phyloP scores from a whole-genome alignment of 2,113 vertebrate species.

The Otus sunia region DNA sequence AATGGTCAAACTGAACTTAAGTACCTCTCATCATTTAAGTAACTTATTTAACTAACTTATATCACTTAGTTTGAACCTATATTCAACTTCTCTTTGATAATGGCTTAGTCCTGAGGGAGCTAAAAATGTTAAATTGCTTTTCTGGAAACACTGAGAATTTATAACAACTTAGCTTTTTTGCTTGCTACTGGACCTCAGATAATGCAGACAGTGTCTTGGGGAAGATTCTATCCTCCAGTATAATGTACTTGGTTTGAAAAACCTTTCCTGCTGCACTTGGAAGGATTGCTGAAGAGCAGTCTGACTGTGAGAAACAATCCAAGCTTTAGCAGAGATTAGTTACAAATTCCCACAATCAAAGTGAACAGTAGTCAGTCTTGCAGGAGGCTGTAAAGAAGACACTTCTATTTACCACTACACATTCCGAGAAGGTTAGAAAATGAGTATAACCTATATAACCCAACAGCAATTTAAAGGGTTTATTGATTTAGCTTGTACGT shows the following conservation, averaged over 20 bases:
- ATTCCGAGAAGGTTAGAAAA: constrained; percentile 7
- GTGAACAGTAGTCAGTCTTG: not conserved
- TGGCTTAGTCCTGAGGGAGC: not conserved
- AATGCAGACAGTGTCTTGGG: not conserved
- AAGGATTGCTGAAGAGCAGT: not conserved
- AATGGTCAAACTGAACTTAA: not conserved
- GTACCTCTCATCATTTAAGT: not conserved
- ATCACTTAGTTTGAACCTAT: not conserved
- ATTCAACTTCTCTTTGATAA: not conserved
- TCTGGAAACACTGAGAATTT: not conserved
- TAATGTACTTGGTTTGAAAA: not conserved
- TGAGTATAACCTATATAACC: constrained; percentile 1
- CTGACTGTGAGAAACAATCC: not conserved
- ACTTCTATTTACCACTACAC: not conserved
- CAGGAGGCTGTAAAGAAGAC: not conserved
- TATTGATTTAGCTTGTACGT: constrained; percentile 47
- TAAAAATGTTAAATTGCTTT: not conserved
- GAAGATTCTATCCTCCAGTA: not conserved
- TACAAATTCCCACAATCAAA: not conserved
- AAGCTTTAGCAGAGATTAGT: not conserved
- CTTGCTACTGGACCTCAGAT: not conserved
- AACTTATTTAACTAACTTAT: not conserved
- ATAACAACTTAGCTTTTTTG: not conserved
- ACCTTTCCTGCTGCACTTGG: not conserved
- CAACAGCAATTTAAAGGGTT: not conserved